Conservation (phyloP, 2,888 invertebrate species). For the Lasioglossum leucozonium region DNA sequence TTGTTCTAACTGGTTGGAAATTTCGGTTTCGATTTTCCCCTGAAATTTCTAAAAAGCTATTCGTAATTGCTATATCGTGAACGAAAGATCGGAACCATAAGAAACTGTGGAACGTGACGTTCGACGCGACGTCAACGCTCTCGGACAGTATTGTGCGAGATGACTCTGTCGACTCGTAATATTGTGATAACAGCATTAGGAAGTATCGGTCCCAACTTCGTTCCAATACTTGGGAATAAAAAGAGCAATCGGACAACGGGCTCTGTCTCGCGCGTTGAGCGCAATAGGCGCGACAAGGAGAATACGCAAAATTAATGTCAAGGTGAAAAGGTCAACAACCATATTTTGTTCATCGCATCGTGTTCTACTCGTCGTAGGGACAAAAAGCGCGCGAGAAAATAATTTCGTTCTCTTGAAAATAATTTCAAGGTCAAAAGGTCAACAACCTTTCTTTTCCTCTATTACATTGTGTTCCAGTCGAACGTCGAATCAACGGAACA, state of each 20-base stretch:
- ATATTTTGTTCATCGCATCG: no score
- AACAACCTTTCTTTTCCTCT: no score
- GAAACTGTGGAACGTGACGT: neutral
- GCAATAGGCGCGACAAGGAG: neutral
- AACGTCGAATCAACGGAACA: no score
- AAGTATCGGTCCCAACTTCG: neutral
- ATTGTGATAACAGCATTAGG: neutral
- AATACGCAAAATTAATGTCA: no score
- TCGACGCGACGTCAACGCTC: neutral
- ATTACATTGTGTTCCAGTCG: no score
- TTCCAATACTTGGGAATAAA: neutral
- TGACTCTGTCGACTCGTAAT: neutral
- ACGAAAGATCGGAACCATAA: neutral
- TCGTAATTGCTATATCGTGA: neutral
- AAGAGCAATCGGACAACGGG: neutral
- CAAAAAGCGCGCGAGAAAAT: no score
- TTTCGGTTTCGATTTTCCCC: neutral
- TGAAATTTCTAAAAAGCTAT: neutral
- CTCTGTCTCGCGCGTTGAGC: neutral
- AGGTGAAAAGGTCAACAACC: no score
- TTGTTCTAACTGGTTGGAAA: no score
- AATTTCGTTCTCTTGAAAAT: no score
- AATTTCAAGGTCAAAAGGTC: no score
- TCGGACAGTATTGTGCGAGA: conserved; percentile 29
- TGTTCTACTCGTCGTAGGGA: no score